Evolutionary conservation across 1,140 invertebrate genomes (phyloP).

Genomic region (Drosophila quadrilineata): DNA sequence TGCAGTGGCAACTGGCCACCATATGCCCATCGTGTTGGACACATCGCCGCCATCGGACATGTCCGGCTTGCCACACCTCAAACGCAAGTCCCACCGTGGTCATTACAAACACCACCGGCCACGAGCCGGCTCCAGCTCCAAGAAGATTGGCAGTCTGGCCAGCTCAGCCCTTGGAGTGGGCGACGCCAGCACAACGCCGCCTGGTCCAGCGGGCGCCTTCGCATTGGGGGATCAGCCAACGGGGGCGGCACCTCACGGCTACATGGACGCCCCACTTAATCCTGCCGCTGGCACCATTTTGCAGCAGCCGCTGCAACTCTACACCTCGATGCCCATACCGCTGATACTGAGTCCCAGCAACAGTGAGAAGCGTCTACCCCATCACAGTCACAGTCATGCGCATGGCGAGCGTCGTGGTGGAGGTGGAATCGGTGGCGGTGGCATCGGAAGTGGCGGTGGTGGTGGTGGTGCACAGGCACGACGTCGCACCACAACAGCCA

Average conservation of each 20-base stretch:
- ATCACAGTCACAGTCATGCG: slow-evolving; percentile 57
- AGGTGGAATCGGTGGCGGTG: background rate
- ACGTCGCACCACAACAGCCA: slow-evolving; percentile 61
- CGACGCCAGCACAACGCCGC: background rate
- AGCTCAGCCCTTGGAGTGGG: background rate
- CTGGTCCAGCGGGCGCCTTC: background rate
- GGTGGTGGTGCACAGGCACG: slow-evolving; percentile 40
- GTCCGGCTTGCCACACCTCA: slow-evolving; percentile 39
- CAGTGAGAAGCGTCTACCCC: slow-evolving; percentile 59
- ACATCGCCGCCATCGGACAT: slow-evolving; percentile 52
- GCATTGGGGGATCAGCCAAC: slow-evolving; percentile 32
- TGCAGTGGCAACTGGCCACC: slow-evolving; percentile 12
- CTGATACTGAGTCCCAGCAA: slow-evolving; percentile 73
- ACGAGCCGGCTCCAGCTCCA: slow-evolving; percentile 23
- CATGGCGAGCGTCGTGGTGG: slow-evolving; percentile 54
- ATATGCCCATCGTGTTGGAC: slow-evolving; percentile 54
- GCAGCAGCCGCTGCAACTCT: slow-evolving; percentile 61
- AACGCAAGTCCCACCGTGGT: slow-evolving; percentile 66
- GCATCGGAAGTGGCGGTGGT: background rate
- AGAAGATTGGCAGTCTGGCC: slow-evolving; percentile 16
- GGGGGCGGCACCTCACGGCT: slow-evolving; percentile 46
- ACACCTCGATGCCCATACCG: slow-evolving; percentile 77
- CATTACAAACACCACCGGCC: slow-evolving; percentile 70
- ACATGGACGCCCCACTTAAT: slow-evolving; percentile 68
- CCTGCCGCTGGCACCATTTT: slow-evolving; percentile 64